Evolutionary conservation across 2,888 invertebrate species (phyloP).

Genomic region (Mantis religiosa): DNA sequence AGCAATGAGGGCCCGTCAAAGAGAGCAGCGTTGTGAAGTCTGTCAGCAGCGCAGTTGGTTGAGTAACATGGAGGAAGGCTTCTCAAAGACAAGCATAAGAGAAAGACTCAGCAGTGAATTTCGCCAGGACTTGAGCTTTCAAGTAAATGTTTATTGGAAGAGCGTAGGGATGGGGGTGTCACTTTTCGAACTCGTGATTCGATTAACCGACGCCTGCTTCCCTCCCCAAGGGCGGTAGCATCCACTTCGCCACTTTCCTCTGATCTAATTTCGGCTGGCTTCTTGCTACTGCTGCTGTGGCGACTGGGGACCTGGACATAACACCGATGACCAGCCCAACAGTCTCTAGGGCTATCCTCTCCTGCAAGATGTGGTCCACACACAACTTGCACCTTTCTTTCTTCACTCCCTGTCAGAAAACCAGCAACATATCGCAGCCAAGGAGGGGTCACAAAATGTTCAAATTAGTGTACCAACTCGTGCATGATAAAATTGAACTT

Average conservation of each 20-base stretch:
- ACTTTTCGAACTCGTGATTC: constrained; percentile 1
- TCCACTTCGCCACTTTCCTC: not conserved
- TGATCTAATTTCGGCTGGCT: not conserved
- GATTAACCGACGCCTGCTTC: constrained; percentile 1
- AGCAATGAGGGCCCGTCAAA: too few relatives aligned
- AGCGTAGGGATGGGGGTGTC: not conserved
- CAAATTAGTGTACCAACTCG: too few relatives aligned
- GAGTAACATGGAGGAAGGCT: too few relatives aligned
- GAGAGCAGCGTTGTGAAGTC: too few relatives aligned
- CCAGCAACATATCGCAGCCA: too few relatives aligned
- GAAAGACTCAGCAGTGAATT: not conserved
- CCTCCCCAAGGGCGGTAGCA: not conserved
- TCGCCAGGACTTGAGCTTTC: not conserved
- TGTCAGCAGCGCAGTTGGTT: not conserved
- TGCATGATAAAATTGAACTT: too few relatives aligned
- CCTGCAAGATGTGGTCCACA: too few relatives aligned
- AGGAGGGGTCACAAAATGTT: too few relatives aligned
- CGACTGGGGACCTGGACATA: not conserved
- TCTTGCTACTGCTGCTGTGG: not conserved
- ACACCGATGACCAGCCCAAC: not conserved
- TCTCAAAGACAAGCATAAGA: not conserved
- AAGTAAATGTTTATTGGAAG: not conserved
- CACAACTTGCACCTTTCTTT: not conserved
- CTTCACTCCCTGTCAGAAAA: not conserved
- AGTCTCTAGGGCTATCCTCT: not conserved